A percentile compares a stretch with the other conserved stretches of the same genome.
phyloP scores from a whole-genome alignment of 1,140 invertebrate genomes.

The Cecropterus lyciades region DNA sequence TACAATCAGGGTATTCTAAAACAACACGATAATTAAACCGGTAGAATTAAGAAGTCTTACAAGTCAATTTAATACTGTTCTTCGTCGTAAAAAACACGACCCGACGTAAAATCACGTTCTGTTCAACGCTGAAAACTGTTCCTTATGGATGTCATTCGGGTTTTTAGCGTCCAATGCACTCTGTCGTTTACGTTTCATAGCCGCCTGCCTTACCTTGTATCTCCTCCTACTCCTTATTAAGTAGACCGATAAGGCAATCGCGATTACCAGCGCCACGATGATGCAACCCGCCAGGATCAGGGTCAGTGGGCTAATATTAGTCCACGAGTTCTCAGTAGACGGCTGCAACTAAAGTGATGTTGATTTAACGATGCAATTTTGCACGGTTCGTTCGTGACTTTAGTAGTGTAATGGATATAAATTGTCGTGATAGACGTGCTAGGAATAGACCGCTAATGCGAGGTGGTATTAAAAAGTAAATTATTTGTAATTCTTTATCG shows the following conservation, averaged over 20 bases:
- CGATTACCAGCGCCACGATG: conserved; percentile 58
- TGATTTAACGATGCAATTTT: conserved; percentile 19
- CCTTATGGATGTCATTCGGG: conserved; percentile 59
- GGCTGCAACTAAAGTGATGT: conserved; percentile 65
- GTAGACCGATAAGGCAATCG: conserved; percentile 66
- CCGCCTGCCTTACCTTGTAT: conserved; percentile 59
- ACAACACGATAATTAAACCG: neutral
- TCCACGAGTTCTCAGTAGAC: conserved; percentile 46
- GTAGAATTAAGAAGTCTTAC: neutral
- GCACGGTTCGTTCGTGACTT: conserved; percentile 2
- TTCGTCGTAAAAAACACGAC: neutral
- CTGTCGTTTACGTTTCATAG: conserved; percentile 71
- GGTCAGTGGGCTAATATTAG: conserved; percentile 53
- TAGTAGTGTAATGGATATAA: conserved; percentile 5
- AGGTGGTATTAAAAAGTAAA: neutral
- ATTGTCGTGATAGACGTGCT: neutral
- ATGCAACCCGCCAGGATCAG: conserved; percentile 65
- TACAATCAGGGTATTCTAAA: too few species aligned
- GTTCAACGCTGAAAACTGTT: conserved; percentile 72
- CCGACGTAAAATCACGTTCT: conserved; percentile 50
- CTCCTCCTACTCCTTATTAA: conserved; percentile 60
- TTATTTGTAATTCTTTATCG: too few species aligned
- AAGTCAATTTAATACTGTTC: conserved; percentile 11
- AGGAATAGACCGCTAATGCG: neutral
- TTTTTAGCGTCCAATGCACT: conserved; percentile 57